Base-by-base conservation (phyloP, 2,113 vertebrate species). In the Ammodytes dubius region DNA sequence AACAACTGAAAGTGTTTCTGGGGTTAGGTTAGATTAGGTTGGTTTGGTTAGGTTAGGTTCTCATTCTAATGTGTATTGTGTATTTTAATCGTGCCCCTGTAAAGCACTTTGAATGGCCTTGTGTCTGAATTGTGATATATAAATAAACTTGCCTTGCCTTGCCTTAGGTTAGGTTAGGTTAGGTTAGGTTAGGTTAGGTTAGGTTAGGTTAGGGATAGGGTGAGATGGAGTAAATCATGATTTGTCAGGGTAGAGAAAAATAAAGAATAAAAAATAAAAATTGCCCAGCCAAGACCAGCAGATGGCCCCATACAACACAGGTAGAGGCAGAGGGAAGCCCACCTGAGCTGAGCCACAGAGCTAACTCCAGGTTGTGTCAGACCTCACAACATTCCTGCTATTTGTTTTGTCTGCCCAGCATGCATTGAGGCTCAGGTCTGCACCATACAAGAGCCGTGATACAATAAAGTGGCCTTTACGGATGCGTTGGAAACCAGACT, bases 301-400 rank as follows among this genome's bases (percentile, higher is more conserved):
- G 89, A 84, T 82, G 91, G 89, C 80, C 65, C 77, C 58, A 11
- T 45, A 69, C 65, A 52, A 64, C 43, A 27, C 75, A 79, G 75
- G 67, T 13, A 56, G 69, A 70, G 27, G 27, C 27, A 27, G 72
- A 40, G 17, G 47, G 15, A 19, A 56, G 19, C 2, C 19, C n/a
- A 40, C 43, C 50, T 73, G 6, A 46, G 37, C 50, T 1, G 54
- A 1, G 17, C 17, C 14, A 5, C 54, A 69, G 74, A 45, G 4
- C 46, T 40, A 19, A 74, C 61, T 42, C 1, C 0, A 69, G 43
- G 14, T 42, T 74, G 56, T 13, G 47, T 69, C 15, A 35, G 64
- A 46, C 40, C 52, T 60, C 53, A 43, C 57, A 46, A 3, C 3
- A 6, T 27, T 14, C 19, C 56, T 64, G 63, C 43, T 71, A 27